A percentile compares a stretch with the other conserved stretches of the same genome.
Evolutionary conservation across 2,797 vertebrate species (phyloP).

Genomic region (Gila robusta): DNA sequence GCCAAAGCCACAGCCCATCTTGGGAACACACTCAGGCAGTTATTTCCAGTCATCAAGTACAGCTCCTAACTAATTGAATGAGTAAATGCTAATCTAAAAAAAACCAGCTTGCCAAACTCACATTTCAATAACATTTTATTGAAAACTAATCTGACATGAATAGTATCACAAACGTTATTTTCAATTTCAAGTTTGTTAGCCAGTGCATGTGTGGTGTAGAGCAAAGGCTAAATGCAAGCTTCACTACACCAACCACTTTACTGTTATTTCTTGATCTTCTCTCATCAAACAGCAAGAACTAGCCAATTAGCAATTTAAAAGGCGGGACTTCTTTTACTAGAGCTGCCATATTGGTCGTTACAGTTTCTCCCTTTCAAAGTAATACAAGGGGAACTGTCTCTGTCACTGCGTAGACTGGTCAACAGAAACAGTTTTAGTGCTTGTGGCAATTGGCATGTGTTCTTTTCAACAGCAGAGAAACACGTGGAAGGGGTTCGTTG

Average conservation of each 20-base stretch:
- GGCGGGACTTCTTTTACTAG: background rate
- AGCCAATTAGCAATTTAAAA: background rate
- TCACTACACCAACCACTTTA: background rate
- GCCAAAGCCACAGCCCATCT: background rate
- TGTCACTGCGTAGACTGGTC: background rate
- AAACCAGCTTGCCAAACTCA: background rate
- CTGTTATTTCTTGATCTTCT: background rate
- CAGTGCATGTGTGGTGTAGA: background rate
- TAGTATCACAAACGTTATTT: background rate
- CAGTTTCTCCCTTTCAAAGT: background rate
- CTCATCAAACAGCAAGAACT: background rate
- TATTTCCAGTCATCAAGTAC: background rate
- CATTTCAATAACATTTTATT: background rate
- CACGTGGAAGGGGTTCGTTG: background rate
- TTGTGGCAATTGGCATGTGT: slow-evolving; percentile 50
- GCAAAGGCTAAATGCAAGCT: background rate
- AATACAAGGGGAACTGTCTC: background rate
- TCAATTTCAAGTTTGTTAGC: background rate
- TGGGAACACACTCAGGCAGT: background rate
- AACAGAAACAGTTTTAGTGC: slow-evolving; percentile 36
- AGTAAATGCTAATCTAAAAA: background rate
- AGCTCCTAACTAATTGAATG: background rate
- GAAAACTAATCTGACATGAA: background rate
- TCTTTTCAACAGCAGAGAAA: slow-evolving; percentile 24
- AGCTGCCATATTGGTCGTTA: background rate